These are phyloP conservation scores for Antrozous pallidus DNA, from an alignment of 2,797 vertebrate species.

Conservation along the genomic window DNA sequence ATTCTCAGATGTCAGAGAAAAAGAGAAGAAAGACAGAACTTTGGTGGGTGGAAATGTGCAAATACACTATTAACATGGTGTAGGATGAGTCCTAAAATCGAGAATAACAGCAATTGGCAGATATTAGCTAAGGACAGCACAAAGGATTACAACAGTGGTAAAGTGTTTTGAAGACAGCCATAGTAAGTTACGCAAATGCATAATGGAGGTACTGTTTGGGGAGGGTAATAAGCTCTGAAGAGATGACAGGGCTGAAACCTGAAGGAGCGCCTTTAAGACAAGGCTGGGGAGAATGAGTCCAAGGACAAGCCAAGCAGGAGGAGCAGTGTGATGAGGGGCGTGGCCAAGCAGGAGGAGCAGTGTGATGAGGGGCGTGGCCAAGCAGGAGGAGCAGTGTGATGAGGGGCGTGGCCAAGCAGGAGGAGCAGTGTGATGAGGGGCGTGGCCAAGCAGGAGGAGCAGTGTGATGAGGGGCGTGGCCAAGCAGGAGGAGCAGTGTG, in stretches of 20 bases:
- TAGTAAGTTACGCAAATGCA: neutral
- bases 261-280: neutral
- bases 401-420: neutral
- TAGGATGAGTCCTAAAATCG: slow-evolving; percentile 72
- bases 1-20: slow-evolving; percentile 71
- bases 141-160: neutral
- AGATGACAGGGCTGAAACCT: neutral
- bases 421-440: neutral
- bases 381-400: no score
- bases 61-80: slow-evolving; percentile 77
- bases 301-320: neutral
- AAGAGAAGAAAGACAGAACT: slow-evolving; percentile 76
- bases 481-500: neutral
- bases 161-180: neutral
- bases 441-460: neutral
- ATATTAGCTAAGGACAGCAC: neutral
- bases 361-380: accelerated
- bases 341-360: neutral
- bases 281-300: neutral
- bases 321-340: no score
- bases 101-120: slow-evolving; percentile 70
- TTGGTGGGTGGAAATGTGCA: slow-evolving; percentile 74
- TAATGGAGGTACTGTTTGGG: neutral
- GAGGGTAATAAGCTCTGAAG: neutral
- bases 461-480: no score